Evolutionary conservation across 2,113 vertebrate species (phyloP).

Genomic region (Phalacrocorax aristotelis): DNA sequence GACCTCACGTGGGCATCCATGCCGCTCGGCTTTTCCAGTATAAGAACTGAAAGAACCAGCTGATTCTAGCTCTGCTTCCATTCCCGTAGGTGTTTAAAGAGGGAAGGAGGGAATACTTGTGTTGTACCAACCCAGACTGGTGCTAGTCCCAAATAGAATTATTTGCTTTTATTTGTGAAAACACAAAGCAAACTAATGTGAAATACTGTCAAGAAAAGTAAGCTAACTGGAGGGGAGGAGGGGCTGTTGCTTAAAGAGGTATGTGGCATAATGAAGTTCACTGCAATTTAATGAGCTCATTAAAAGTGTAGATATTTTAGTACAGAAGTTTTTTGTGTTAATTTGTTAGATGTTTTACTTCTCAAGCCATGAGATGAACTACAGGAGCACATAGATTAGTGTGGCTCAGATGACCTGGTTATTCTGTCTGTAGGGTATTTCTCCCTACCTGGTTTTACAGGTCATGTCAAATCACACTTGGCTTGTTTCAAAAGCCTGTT

Average conservation of each 20-base stretch:
- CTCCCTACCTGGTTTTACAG: neutral
- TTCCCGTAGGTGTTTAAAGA: neutral
- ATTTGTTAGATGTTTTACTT: neutral
- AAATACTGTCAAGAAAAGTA: neutral
- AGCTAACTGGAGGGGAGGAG: neutral
- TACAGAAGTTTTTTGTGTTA: neutral
- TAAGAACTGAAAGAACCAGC: neutral
- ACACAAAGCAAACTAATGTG: neutral
- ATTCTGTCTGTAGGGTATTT: constrained; percentile 7
- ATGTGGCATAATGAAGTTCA: neutral
- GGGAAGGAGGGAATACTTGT: neutral
- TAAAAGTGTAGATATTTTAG: neutral
- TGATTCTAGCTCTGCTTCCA: neutral
- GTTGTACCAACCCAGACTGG: neutral
- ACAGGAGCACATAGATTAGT: neutral
- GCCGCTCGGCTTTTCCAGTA: neutral
- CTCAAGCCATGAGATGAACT: neutral
- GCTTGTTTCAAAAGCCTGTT: constrained; percentile 4
- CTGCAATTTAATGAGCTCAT: neutral
- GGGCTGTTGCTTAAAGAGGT: neutral
- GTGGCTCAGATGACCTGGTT: constrained; percentile 49
- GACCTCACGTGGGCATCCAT: neutral
- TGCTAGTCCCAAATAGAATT: neutral
- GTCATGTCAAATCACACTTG: neutral
- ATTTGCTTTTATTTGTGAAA: neutral